A percentile compares a stretch with the other conserved stretches of the same genome.
Evolutionary conservation across 1,140 invertebrate genomes (phyloP).

Genomic region (Caenorhabditis elegans): DNA sequence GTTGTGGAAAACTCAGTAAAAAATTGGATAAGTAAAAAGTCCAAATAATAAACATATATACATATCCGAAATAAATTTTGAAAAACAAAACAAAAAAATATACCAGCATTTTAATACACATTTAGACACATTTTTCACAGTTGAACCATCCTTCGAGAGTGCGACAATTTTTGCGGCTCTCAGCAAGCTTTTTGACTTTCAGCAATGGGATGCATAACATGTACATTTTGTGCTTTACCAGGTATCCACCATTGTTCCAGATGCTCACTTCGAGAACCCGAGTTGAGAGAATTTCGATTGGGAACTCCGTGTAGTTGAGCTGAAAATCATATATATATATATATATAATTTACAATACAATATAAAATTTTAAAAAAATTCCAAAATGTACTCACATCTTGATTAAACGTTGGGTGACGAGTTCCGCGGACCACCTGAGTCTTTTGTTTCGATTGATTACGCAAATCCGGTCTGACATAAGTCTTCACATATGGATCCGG

Average conservation of each 20-base stretch:
- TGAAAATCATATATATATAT: not conserved
- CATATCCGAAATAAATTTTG: not conserved
- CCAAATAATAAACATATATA: not conserved
- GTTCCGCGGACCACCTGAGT: conserved; percentile 43
- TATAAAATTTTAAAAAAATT: not conserved
- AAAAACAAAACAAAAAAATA: not conserved
- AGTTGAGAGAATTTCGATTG: not conserved
- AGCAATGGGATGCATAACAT: not conserved
- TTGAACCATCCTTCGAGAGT: not conserved
- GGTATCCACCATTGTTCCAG: conserved; percentile 31
- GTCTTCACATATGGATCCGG: conserved; percentile 52
- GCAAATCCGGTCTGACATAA: conserved; percentile 47
- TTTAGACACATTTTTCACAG: not conserved
- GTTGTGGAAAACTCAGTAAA: too few species aligned
- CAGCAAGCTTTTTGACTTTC: not conserved
- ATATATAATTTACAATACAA: not conserved
- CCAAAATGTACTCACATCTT: conserved; percentile 33
- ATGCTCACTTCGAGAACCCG: conserved; percentile 28
- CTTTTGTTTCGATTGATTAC: conserved; percentile 42
- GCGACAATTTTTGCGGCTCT: not conserved
- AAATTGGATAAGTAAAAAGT: too few species aligned
- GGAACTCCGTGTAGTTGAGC: not conserved
- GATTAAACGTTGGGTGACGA: conserved; percentile 52
- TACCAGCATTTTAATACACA: not conserved
- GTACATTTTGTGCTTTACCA: conserved; percentile 44